phyloP scores from a whole-genome alignment of 64 coral and sea anemone species.

The Pachyseris speciosa region DNA sequence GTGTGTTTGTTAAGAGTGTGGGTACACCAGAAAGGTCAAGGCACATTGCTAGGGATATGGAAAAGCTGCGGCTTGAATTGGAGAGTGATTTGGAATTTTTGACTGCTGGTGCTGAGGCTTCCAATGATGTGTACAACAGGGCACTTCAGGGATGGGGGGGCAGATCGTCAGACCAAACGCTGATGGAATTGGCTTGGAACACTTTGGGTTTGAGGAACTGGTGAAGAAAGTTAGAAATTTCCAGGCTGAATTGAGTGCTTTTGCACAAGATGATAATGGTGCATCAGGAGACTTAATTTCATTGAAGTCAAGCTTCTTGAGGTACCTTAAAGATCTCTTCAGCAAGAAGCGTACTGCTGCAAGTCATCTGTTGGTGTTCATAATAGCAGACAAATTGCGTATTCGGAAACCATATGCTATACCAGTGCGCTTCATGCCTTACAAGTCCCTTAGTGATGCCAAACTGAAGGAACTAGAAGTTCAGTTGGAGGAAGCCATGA shows the following conservation, averaged over 20 bases:
- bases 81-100: conserved; percentile 17
- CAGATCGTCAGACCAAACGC: background rate
- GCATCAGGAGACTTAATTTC: background rate
- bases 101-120: background rate
- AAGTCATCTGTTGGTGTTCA: conserved; percentile 38
- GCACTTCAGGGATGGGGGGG: conserved; percentile 11
- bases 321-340: background rate
- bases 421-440: conserved; percentile 19
- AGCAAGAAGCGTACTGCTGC: conserved; percentile 22
- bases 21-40: background rate
- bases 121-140: conserved; percentile 36
- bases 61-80: background rate
- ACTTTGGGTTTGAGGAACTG: conserved; percentile 52
- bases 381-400: conserved; percentile 39
- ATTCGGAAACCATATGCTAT: conserved; percentile 62
- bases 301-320: background rate
- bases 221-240: background rate
- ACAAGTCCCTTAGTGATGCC: conserved; percentile 41
- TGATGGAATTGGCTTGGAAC: conserved; percentile 58
- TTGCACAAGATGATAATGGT: background rate
- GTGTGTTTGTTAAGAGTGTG: conserved; percentile 20
- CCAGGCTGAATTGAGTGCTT: background rate
- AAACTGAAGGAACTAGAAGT: conserved; percentile 26
- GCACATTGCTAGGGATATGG: background rate
- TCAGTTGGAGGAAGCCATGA: too few relatives aligned